Evolutionary conservation across 2,888 invertebrate genomes (phyloP).

Genomic region (Cinara cedri): DNA sequence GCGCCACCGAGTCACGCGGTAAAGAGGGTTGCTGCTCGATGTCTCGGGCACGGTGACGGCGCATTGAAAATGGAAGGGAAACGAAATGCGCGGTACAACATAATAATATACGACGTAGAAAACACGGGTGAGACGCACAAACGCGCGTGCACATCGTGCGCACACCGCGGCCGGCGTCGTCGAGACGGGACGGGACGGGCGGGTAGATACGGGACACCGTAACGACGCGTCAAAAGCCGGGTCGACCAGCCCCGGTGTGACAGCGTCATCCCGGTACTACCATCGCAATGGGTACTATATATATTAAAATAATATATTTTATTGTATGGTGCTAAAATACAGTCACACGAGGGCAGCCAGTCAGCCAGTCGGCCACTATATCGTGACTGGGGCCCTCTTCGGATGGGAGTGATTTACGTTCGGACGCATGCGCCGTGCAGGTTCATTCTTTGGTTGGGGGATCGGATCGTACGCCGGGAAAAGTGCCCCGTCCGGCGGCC

Average conservation of each 20-base stretch:
- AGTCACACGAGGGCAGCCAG: too few species aligned
- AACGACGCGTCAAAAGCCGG: neutral
- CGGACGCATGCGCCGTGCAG: conserved; percentile 36
- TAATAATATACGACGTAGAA: too few species aligned
- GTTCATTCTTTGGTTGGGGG: conserved; percentile 51
- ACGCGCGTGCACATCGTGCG: neutral
- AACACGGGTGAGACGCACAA: too few species aligned
- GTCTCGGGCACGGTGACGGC: too few species aligned
- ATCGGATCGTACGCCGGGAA: conserved; percentile 21
- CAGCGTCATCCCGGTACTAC: neutral
- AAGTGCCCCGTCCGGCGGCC: conserved; percentile 36
- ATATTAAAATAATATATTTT: too few species aligned
- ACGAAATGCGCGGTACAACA: neutral
- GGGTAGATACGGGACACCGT: too few species aligned
- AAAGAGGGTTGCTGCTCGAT: neutral
- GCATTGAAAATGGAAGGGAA: conserved; percentile 7
- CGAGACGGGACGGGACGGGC: too few species aligned
- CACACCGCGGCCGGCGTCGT: neutral
- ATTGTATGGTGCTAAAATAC: too few species aligned
- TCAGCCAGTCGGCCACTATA: neutral
- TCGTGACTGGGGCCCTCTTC: conserved; percentile 13
- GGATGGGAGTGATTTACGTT: conserved; percentile 46
- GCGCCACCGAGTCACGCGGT: neutral
- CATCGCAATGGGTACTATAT: too few species aligned
- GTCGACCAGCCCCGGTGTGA: conserved; percentile 9